Percentiles rank a stretch among this genome's conserved stretches.
Evolutionary conservation across 2,113 vertebrate genomes (phyloP).

Genomic region (Melanerpes formicivorus): DNA sequence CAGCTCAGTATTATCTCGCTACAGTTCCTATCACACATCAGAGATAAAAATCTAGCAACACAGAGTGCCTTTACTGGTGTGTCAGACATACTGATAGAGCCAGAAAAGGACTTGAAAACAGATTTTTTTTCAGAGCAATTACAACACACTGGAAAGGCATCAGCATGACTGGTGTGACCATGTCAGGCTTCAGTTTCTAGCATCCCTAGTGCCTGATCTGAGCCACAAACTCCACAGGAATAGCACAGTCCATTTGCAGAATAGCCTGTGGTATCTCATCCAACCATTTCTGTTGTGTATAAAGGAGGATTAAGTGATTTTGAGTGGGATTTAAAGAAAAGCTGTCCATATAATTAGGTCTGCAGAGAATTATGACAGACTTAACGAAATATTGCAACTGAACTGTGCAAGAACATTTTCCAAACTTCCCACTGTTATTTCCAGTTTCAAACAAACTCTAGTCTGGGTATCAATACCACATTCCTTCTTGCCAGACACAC

Average conservation of each 20-base stretch:
- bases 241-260: neutral
- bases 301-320: neutral
- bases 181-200: neutral
- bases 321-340: slow-evolving; percentile 30
- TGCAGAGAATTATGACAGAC: slow-evolving; percentile 32
- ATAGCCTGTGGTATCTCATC: neutral
- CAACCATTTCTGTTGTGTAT: neutral
- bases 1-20: neutral
- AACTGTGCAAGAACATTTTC: neutral
- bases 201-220: neutral
- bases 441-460: neutral
- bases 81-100: neutral
- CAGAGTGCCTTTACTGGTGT: neutral
- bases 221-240: neutral
- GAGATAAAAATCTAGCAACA: neutral
- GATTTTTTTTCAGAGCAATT: neutral
- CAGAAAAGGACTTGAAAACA: neutral
- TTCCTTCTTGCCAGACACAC: slow-evolving; percentile 5
- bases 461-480: neutral
- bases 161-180: neutral
- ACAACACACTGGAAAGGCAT: neutral
- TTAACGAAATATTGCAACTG: neutral
- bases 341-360: slow-evolving; percentile 23
- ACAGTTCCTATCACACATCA: neutral
- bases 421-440: slow-evolving; percentile 24